These are phyloP conservation scores for Cotesia chilonis DNA, from an alignment of 1,140 invertebrate genomes.

Conservation along the genomic window DNA sequence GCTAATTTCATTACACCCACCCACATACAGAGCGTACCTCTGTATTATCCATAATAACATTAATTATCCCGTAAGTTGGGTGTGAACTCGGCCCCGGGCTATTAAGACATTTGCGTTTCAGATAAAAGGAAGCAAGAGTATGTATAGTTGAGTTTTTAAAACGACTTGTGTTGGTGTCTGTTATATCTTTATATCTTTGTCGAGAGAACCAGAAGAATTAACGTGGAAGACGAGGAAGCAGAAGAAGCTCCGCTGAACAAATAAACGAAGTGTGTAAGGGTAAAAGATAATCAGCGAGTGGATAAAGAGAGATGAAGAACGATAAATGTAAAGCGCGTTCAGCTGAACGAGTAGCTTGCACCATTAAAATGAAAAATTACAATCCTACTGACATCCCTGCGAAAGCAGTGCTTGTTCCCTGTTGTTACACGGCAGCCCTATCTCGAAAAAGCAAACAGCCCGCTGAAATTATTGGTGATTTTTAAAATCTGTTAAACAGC, in stretches of 20 bases:
- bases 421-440: constrained; percentile 46
- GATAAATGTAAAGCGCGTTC: constrained; percentile 25
- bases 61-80: no score
- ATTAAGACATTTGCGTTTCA: constrained; percentile 62
- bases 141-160: constrained; percentile 35
- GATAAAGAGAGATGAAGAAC: constrained; percentile 3
- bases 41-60: no score
- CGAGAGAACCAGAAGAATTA: constrained; percentile 12
- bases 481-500: constrained; percentile 68
- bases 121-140: constrained; percentile 56
- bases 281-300: neutral
- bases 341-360: constrained; percentile 44
- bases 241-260: constrained; percentile 48
- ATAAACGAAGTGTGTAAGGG: constrained; percentile 46
- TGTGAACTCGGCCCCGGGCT: constrained; percentile 42
- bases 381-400: constrained; percentile 50
- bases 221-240: constrained; percentile 31
- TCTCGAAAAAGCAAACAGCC: constrained; percentile 43
- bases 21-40: no score
- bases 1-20: no score
- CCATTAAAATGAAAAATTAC: constrained; percentile 69
- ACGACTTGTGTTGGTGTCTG: neutral
- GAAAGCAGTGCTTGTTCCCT: constrained; percentile 39
- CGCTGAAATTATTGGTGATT: constrained; percentile 59
- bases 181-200: neutral